A percentile compares a stretch with the other conserved stretches of the same genome.
phyloP scores from a whole-genome alignment of 2,888 invertebrate genomes.

The Xestia c-nigrum region DNA sequence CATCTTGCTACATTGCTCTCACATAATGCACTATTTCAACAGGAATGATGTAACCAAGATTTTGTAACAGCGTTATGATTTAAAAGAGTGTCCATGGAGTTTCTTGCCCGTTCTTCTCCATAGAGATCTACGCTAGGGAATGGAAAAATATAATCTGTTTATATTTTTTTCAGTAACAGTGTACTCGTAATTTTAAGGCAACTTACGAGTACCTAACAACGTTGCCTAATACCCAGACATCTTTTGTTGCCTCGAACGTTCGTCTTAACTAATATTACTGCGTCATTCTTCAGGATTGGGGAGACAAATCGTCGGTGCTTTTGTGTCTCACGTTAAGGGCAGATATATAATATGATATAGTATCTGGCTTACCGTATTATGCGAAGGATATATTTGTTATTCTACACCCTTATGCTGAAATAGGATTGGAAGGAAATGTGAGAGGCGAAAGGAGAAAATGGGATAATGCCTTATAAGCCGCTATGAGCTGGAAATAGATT shows the following conservation, averaged over 20 bases:
- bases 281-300: slow-evolving; percentile 53
- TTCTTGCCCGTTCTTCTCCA: too few relatives aligned
- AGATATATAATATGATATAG: slow-evolving; percentile 43
- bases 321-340: slow-evolving; percentile 26
- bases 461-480: not conserved
- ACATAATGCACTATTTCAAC: too few relatives aligned
- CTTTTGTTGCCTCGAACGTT: slow-evolving; percentile 5
- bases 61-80: too few relatives aligned
- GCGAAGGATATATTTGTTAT: slow-evolving; percentile 41
- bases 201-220: not conserved
- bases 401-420: slow-evolving; percentile 23
- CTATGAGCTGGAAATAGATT: slow-evolving; percentile 8
- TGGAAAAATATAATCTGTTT: not conserved
- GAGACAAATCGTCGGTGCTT: slow-evolving; percentile 58
- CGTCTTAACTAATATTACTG: slow-evolving; percentile 34
- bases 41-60: too few relatives aligned
- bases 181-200: not conserved
- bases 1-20: too few relatives aligned
- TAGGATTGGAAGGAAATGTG: slow-evolving; percentile 17
- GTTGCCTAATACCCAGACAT: not conserved
- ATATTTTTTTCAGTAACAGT: not conserved
- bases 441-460: slow-evolving; percentile 19
- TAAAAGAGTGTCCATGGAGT: too few relatives aligned
- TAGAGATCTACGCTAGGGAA: too few relatives aligned
- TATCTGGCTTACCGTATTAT: slow-evolving; percentile 46